These are phyloP conservation scores for Galago senegalensis DNA, from an alignment of 2,797 vertebrate genomes.

Conservation along the genomic window DNA sequence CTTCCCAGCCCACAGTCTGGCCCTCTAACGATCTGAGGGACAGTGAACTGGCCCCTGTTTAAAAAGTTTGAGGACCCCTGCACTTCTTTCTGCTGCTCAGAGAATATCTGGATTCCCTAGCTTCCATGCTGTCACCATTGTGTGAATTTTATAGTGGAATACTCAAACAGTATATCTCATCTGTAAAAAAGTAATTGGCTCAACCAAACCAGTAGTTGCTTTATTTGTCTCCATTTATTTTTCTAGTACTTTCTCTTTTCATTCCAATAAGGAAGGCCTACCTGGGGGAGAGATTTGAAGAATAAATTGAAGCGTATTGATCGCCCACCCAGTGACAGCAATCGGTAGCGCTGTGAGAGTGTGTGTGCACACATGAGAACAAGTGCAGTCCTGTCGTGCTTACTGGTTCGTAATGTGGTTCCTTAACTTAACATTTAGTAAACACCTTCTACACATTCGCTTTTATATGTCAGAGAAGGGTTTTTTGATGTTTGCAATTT, in stretches of 20 bases:
- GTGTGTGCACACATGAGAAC: background rate
- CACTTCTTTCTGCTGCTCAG: slow-evolving; percentile 19
- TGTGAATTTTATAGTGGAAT: background rate
- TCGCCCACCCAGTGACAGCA: background rate
- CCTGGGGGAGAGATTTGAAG: background rate
- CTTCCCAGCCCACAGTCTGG: no score
- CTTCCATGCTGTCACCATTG: background rate
- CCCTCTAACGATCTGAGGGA: no score
- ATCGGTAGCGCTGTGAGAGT: background rate
- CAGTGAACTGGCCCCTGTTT: no score
- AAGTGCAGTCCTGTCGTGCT: background rate
- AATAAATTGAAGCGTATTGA: background rate
- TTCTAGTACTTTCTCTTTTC: background rate
- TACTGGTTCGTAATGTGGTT: background rate
- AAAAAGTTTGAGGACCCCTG: background rate
- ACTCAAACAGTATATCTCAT: background rate
- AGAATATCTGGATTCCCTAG: background rate
- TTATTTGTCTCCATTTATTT: background rate
- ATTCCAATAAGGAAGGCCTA: background rate
- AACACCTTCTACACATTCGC: background rate
- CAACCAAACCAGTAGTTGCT: background rate
- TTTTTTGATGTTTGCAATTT: background rate
- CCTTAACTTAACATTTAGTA: background rate
- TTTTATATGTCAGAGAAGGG: background rate
- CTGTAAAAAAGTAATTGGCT: background rate